phyloP scores from a whole-genome alignment of 1,140 invertebrate species.

The Formica exsecta region DNA sequence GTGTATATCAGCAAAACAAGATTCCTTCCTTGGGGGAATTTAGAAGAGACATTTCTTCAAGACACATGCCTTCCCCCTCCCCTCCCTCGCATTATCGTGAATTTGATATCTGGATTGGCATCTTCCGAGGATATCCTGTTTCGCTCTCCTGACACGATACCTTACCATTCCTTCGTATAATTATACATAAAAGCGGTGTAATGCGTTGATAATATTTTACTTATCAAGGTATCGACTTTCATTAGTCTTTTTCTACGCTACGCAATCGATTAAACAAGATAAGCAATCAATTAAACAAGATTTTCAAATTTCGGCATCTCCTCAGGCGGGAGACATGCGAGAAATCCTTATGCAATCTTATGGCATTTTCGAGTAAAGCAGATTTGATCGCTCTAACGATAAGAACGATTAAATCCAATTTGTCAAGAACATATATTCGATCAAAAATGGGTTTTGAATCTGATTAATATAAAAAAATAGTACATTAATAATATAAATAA shows the following conservation, averaged over 20 bases:
- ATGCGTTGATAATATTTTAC: neutral
- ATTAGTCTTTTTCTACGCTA: too few relatives aligned
- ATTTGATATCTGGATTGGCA: slow-evolving; percentile 25
- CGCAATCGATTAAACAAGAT: neutral
- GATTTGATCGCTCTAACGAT: too few relatives aligned
- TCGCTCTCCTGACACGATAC: neutral
- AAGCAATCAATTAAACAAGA: neutral
- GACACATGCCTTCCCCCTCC: neutral
- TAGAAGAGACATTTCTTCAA: slow-evolving; percentile 38
- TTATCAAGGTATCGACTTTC: neutral
- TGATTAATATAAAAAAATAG: too few relatives aligned
- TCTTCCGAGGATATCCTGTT: slow-evolving; percentile 42
- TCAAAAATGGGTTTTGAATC: too few relatives aligned
- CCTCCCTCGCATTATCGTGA: too few relatives aligned
- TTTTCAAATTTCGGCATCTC: neutral
- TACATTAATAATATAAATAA: too few relatives aligned
- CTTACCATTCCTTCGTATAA: too few relatives aligned
- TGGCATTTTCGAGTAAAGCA: too few relatives aligned
- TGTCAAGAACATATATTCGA: too few relatives aligned
- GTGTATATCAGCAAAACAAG: slow-evolving; percentile 25
- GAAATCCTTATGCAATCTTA: neutral
- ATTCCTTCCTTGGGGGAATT: slow-evolving; percentile 34
- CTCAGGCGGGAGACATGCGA: neutral
- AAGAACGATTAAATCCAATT: too few relatives aligned
- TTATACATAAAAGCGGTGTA: too few relatives aligned